Percentiles rank a stretch among this genome's conserved stretches.
Conservation (phyloP, 2,888 invertebrate genomes). For the Eumacrocentrus americanus region DNA sequence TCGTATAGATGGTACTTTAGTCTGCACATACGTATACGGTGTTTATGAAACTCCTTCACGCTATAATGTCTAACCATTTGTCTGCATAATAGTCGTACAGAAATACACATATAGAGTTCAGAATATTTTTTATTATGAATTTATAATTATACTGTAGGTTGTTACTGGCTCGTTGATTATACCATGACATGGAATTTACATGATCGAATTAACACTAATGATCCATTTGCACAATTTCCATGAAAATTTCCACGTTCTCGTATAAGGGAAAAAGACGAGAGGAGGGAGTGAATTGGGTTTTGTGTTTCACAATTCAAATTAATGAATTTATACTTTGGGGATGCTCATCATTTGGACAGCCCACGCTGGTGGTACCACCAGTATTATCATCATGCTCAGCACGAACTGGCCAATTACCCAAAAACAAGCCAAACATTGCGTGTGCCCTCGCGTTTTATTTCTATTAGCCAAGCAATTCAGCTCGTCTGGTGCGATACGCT, state of each 20-base stretch:
- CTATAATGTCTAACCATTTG: too few species aligned
- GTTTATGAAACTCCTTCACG: too few species aligned
- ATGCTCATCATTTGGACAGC: constrained; percentile 47
- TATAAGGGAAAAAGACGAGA: constrained; percentile 24
- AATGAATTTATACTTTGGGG: constrained; percentile 50
- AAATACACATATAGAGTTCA: background rate
- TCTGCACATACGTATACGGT: too few species aligned
- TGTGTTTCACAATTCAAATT: constrained; percentile 47
- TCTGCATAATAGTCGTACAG: too few species aligned
- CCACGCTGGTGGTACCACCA: too few species aligned
- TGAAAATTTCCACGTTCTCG: constrained; percentile 16
- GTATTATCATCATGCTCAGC: constrained; percentile 48
- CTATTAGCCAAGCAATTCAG: too few species aligned
- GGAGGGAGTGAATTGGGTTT: constrained; percentile 41
- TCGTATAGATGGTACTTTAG: background rate
- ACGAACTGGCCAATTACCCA: constrained; percentile 51
- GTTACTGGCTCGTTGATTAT: background rate
- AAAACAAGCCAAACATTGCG: constrained; percentile 44
- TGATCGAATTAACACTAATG: constrained; percentile 15
- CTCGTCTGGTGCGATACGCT: too few species aligned
- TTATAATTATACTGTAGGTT: background rate
- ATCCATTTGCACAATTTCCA: constrained; percentile 17
- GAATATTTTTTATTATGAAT: background rate
- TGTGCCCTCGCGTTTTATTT: constrained; percentile 17
- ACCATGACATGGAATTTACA: background rate